Evolutionary conservation across 2,113 vertebrate genomes (phyloP), one percentile per base, ranked within the genome.

Genomic region (Syngnathoides biaculeatus): DNA sequence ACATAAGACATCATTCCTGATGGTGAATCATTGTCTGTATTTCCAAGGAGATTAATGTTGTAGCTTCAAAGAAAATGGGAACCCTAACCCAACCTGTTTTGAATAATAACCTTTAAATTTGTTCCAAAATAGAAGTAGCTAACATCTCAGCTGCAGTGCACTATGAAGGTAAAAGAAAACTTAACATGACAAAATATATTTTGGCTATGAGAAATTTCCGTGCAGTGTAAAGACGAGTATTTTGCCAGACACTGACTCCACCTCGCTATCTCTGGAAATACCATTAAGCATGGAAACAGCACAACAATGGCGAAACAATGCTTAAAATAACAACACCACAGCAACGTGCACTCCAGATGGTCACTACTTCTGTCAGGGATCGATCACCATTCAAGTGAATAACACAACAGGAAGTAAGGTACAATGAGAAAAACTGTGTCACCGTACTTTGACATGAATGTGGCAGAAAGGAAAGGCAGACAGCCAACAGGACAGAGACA

Each of bases 401-500:
- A 57, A 26, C 80, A 87, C 67, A 87, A 89, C 90, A 92, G 90
- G 90, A 91, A 83, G 74, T 50, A 19, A 47, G 52, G 42, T 24
- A 52, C 74, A 80, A 85, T 81, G 56, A 52, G 38, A 64, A 77
- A 65, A 68, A 68, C 61, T 30, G 57, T 73, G 74, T 30, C 65
- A 79, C 58, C 68, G 43, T 24, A 7, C 72, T 69, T 38, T 47
- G 22, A 52, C 50, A 79, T 77, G 19, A 69, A 58, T 52, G 64
- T 13, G 13, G 43, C 52, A 64, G 38, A 62, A 48, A 55, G 67
- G 87, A 89, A 83, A 87, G 77, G 86, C 85, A 86, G 79, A 53
- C 59, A 35, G 71, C 61, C 62, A 69, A 77, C 72, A 68, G 83
- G 81, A 83, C 83, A 84, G 78, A 78, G 73, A 81, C 69, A 53